Evolutionary conservation across 2,888 invertebrate genomes (phyloP).

Genomic region (Limnephilus rhombicus): DNA sequence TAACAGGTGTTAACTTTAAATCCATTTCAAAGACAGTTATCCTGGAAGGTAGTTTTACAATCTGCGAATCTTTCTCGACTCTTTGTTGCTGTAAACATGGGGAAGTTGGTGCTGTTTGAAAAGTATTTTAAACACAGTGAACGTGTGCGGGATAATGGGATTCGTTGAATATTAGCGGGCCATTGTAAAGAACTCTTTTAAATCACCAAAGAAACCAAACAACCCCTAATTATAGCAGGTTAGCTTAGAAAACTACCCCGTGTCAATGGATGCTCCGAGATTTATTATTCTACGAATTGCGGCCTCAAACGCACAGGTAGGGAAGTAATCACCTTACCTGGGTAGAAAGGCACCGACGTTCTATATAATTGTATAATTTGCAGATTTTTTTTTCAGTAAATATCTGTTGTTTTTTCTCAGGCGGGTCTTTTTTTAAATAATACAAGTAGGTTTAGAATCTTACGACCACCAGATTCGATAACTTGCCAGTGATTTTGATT

Average conservation of each 20-base stretch:
- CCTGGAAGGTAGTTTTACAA: slow-evolving; percentile 39
- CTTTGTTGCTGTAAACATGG: not conserved
- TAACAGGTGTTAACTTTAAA: slow-evolving; percentile 17
- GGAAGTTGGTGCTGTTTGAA: slow-evolving; percentile 9
- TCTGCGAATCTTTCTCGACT: slow-evolving; percentile 2
- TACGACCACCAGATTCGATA: too few relatives aligned
- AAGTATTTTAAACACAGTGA: not conserved
- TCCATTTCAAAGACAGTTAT: not conserved
- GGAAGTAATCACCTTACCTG: not conserved
- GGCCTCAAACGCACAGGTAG: not conserved
- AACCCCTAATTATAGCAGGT: not conserved
- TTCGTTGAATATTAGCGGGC: not conserved
- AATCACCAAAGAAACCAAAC: not conserved
- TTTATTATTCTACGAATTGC: not conserved
- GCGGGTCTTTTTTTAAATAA: too few relatives aligned
- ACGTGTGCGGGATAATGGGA: slow-evolving; percentile 20
- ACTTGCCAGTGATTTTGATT: too few relatives aligned
- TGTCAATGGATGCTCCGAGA: not conserved
- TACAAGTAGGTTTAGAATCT: too few relatives aligned
- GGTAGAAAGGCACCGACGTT: not conserved
- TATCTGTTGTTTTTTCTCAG: too few relatives aligned
- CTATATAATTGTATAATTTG: not conserved
- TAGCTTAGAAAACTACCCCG: not conserved
- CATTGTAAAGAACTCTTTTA: not conserved
- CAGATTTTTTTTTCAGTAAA: not conserved